Base-by-base conservation (phyloP, 1,140 invertebrate genomes). In the Drosophila fuyamai region DNA sequence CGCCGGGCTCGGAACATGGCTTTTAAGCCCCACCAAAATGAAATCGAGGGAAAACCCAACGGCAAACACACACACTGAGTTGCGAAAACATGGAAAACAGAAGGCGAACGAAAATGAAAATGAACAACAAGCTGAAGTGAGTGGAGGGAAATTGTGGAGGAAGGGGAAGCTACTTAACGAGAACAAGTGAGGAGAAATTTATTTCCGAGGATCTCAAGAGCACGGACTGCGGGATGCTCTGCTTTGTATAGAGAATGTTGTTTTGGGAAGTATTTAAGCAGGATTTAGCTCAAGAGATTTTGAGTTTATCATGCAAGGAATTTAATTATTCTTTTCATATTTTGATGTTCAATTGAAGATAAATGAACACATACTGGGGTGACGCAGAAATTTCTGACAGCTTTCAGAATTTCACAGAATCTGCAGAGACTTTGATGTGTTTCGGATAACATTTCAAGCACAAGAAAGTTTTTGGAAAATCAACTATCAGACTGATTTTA, bases 171-270 rank as follows among this genome's bases (percentile, higher is more conserved):
- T 78, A 77, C 65, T 77, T 77, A 77, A 77, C 72, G 74, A 70
- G 70, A 77, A 77, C 57, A 75, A 75, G 70, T 76, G 63, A 70
- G 53, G 18, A 54, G 48, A 77, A 77, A 76, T 66, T 76, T 76
- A 58, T 76, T 57, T 66, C 27, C 23, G 53, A 48, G 44, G n/a
- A 57, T 58, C 65, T 71, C 23, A 18, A 71, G 32, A 62, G 51
- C 48, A 36, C 41, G 27, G 47, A 76, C 73, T 66, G 32, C 40
- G 40, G 40, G 10, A 76, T 76, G 72, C 73, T 32, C 73, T 76
- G 35, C 36, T 35, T 16, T 18, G 5, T 18, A 10, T 1, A 7
- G n/a, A 10, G 9, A 29, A 57, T 46, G 16, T 16, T 44, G 8
- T 27, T 40, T 60, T 32, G 2, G 10, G 16, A 23, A n/a, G 27